Conservation (phyloP, 2,888 invertebrate species). For the Eurois occulta region DNA sequence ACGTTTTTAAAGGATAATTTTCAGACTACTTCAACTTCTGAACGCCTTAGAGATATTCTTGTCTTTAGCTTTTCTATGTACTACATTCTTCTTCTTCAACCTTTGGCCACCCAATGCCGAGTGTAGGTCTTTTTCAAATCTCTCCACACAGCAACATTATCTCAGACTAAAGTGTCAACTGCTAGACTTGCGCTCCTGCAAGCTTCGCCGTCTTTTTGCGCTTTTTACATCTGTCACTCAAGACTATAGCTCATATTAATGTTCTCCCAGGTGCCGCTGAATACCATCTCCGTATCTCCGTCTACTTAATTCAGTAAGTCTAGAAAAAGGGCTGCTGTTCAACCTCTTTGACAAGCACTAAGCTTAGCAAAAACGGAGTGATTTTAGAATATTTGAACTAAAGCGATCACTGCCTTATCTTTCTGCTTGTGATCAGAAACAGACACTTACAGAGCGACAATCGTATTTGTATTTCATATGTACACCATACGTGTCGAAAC, state of each 20-base stretch:
- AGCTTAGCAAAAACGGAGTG: neutral
- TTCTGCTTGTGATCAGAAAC: neutral
- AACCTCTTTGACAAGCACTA: neutral
- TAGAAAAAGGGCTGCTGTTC: neutral
- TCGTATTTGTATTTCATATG: constrained; percentile 8
- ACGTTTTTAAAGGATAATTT: neutral
- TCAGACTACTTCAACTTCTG: neutral
- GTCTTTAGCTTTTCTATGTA: neutral
- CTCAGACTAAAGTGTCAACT: neutral
- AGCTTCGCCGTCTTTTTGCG: neutral
- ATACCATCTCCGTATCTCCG: neutral
- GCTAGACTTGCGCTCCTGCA: neutral
- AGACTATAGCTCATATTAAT: neutral
- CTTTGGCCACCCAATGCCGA: neutral
- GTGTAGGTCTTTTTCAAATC: neutral
- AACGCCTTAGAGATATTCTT: neutral
- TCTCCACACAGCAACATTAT: neutral
- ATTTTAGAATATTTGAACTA: neutral
- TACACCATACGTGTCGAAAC: constrained; percentile 39
- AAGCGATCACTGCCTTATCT: neutral
- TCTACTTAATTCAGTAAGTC: neutral
- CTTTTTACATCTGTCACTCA: too few species aligned
- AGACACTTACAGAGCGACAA: neutral
- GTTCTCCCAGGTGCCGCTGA: neutral
- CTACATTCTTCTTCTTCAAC: neutral